Base-by-base conservation (phyloP, 1,140 invertebrate genomes). In the Aphaenogaster ashmeadi region DNA sequence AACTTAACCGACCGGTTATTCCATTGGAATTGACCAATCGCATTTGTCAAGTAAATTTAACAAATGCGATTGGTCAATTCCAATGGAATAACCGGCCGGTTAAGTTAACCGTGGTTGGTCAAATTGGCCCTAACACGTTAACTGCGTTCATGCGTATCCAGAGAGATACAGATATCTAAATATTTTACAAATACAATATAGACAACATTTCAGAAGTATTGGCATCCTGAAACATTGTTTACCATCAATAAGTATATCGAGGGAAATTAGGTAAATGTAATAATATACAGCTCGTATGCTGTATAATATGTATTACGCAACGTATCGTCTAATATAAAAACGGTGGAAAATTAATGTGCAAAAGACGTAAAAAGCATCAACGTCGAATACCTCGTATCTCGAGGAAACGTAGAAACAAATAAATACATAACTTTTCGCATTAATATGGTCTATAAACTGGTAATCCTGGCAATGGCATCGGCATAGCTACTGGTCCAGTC, bases 401-500 rank as follows among this genome's bases (percentile, higher is more conserved):
- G 13, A 81, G 11, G 3, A 52, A 54, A 71, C 3, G 7, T 21
- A 78, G 15, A 69, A 38, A 71, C 58, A 78, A n/a, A 88, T 78
- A 86, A 86, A 88, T 84, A 84, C 13, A 54, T 50, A 81, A 62
- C 3, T 38, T 75, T 56, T 64, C n/a, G 44, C 33, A 88, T 54
- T 80, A 78, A 89, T 93, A 94, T 75, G 92, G 92, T 62, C 92
- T 91, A 72, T 92, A 93, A 75, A 88, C 64, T 72, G 93, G 87
- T 66, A 90, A 60, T 56, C 89, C 89, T 77, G 91, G 86, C 27
- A 93, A 91, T 83, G 96, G 96, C 96, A 96, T 96, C 75, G 96
- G 96, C 96, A 97, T 97, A 41, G 93, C 91, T 47, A 96, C 90
- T 36, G 95, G 94, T 33, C 95, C 96, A 56, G 95, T 94, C 54